phyloP scores from a whole-genome alignment of 1,140 invertebrate genomes.

The Magallana angulata region DNA sequence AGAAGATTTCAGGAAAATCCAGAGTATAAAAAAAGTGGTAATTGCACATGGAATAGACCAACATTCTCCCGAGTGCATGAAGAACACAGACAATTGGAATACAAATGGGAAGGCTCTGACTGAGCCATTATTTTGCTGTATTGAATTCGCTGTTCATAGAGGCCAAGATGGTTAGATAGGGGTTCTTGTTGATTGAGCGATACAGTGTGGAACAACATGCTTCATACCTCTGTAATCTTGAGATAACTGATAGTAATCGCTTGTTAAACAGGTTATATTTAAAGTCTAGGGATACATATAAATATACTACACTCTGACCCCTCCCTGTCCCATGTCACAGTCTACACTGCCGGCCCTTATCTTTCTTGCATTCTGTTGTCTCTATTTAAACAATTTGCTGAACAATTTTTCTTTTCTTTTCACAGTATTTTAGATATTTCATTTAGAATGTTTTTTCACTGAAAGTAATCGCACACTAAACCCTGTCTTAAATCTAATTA shows the following conservation, averaged over 20 bases:
- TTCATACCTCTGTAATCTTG: not conserved
- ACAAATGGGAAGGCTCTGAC: not conserved
- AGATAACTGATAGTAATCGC: constrained; percentile 27
- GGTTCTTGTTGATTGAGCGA: constrained; percentile 18
- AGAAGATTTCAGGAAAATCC: too few relatives aligned
- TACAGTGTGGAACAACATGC: not conserved
- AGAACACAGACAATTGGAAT: not conserved
- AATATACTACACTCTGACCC: not conserved
- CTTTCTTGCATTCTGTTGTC: not conserved
- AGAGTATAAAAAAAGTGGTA: not conserved
- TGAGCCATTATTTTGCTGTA: constrained; percentile 16
- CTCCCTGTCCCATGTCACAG: not conserved
- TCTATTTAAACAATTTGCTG: not conserved
- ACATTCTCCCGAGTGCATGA: not conserved
- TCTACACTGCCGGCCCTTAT: not conserved
- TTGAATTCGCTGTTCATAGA: constrained; percentile 4
- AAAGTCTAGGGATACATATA: not conserved
- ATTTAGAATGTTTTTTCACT: too few relatives aligned
- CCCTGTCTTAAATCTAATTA: too few relatives aligned
- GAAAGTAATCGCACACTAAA: too few relatives aligned
- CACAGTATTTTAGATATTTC: too few relatives aligned
- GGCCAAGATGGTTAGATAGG: constrained; percentile 8
- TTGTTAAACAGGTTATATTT: constrained; percentile 37
- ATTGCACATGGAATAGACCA: not conserved
- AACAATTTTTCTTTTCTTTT: too few relatives aligned